Conservation (phyloP, 2,113 vertebrate genomes). For the Pelmatolapia mariae region DNA sequence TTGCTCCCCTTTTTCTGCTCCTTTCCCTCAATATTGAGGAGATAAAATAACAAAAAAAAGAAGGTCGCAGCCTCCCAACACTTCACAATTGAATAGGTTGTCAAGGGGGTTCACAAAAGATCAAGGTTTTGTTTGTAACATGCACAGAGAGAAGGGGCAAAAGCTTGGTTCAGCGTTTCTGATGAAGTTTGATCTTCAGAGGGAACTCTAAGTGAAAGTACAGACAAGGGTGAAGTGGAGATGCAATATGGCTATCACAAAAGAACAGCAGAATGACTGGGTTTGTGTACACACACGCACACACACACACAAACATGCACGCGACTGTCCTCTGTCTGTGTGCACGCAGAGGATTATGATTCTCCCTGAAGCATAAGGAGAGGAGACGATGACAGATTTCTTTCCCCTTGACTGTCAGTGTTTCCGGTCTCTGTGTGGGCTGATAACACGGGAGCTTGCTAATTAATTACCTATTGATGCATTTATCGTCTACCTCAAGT, state of each 20-base stretch:
- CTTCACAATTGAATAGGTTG: neutral
- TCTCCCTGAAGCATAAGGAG: neutral
- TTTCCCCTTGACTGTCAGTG: conserved; percentile 32
- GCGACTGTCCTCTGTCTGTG: neutral
- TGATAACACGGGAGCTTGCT: conserved; percentile 32
- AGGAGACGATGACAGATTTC: conserved; percentile 41
- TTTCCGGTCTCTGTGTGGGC: conserved; percentile 26
- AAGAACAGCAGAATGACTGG: neutral
- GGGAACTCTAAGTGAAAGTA: neutral
- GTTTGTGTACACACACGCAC: neutral
- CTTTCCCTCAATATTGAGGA: neutral
- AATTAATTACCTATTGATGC: conserved; percentile 50
- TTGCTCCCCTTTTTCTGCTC: neutral
- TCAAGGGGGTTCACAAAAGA: neutral
- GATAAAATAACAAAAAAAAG: neutral
- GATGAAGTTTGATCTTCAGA: neutral
- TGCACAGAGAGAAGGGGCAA: neutral
- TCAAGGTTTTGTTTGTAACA: neutral
- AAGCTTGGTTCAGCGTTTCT: neutral
- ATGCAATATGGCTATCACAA: neutral
- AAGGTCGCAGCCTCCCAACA: neutral
- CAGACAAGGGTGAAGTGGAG: conserved; percentile 34
- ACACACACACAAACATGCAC: neutral
- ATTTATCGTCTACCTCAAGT: neutral
- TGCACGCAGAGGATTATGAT: neutral